Evolutionary conservation across 2,888 invertebrate species (phyloP).

Genomic region (Eupithecia pulchellata): DNA sequence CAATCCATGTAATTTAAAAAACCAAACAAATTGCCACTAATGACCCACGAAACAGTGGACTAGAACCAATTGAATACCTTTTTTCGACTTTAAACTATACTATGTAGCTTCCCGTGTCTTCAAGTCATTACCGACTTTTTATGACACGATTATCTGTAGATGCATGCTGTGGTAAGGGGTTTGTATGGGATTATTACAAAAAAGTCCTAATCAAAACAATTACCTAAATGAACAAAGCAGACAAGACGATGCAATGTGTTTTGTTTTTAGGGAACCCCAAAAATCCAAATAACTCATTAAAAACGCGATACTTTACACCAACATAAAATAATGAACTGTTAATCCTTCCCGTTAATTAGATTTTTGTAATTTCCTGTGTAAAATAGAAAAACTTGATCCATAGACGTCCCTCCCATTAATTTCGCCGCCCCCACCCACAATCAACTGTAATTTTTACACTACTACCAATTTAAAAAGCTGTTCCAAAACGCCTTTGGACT

Average conservation of each 20-base stretch:
- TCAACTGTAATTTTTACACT: slow-evolving; percentile 66
- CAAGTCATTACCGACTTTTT: slow-evolving; percentile 34
- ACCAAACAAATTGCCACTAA: slow-evolving; percentile 52
- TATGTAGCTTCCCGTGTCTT: slow-evolving; percentile 60
- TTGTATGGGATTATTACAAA: not conserved
- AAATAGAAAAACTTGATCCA: slow-evolving; percentile 63
- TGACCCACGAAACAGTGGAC: slow-evolving; percentile 58
- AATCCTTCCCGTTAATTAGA: slow-evolving; percentile 32
- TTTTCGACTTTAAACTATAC: slow-evolving; percentile 55
- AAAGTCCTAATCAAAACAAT: not conserved
- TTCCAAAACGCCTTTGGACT: slow-evolving; percentile 37
- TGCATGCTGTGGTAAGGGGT: not conserved
- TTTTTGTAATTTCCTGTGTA: slow-evolving; percentile 56
- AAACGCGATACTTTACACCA: not conserved
- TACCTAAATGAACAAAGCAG: not conserved
- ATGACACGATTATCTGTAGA: slow-evolving; percentile 18
- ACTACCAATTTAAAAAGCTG: slow-evolving; percentile 37
- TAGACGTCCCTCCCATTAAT: slow-evolving; percentile 68
- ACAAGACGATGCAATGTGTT: not conserved
- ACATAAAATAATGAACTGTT: slow-evolving; percentile 14
- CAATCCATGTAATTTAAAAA: slow-evolving; percentile 24
- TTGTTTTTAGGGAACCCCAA: not conserved
- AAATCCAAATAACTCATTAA: not conserved
- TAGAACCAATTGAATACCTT: slow-evolving; percentile 69
- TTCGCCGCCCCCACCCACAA: slow-evolving; percentile 68